phyloP scores from a whole-genome alignment of 1,140 invertebrate species.

The Pachypsylla venusta region DNA sequence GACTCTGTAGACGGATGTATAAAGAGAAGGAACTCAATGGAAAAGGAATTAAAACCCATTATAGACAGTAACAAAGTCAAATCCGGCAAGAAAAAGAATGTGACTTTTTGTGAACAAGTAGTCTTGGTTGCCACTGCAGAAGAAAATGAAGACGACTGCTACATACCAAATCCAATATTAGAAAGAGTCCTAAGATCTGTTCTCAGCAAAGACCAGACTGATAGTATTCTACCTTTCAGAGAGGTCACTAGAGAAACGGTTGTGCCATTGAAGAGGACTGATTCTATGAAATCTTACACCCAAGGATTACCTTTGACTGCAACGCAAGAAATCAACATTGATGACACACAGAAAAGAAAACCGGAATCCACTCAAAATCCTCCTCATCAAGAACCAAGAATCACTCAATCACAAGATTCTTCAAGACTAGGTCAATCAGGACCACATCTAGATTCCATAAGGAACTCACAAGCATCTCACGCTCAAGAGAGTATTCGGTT shows the following conservation, averaged over 20 bases:
- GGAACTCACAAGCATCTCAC: too few species aligned
- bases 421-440: too few species aligned
- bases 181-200: conserved; percentile 70
- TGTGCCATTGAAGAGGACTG: conserved; percentile 26
- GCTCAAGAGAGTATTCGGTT: not conserved
- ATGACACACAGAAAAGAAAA: conserved; percentile 5
- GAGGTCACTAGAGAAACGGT: conserved; percentile 23
- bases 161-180: conserved; percentile 78
- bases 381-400: not conserved
- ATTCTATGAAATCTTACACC: conserved; percentile 20
- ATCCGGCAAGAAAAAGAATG: conserved; percentile 68
- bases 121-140: conserved; percentile 80
- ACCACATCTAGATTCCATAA: too few species aligned
- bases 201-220: conserved; percentile 40
- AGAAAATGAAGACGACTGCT: conserved; percentile 75
- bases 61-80: conserved; percentile 33
- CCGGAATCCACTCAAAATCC: conserved; percentile 1
- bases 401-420: not conserved
- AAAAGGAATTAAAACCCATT: conserved; percentile 25
- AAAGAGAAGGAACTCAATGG: conserved; percentile 21
- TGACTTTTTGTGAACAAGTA: conserved; percentile 86
- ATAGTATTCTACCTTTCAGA: conserved; percentile 16
- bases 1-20: not conserved
- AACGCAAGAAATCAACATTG: conserved; percentile 8
- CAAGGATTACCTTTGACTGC: not conserved